phyloP scores from a whole-genome alignment of 1,140 invertebrate genomes.

The Gryllus bimaculatus region DNA sequence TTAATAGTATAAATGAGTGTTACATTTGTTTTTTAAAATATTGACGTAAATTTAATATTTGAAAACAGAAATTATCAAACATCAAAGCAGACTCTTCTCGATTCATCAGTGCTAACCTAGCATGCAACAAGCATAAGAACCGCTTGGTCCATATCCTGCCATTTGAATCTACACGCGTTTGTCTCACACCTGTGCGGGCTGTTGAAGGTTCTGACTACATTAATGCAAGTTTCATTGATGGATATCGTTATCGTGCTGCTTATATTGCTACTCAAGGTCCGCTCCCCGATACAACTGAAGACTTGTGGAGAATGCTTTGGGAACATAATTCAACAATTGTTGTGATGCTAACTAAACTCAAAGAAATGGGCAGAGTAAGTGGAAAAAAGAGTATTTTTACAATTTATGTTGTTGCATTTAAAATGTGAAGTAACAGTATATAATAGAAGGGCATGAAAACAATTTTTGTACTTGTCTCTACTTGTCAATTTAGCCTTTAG shows the following conservation, averaged over 20 bases:
- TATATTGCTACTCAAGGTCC: slow-evolving; percentile 99
- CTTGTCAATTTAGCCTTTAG: no score
- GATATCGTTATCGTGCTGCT: slow-evolving; percentile 79
- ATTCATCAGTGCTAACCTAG: slow-evolving; percentile 91
- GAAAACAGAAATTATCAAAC: slow-evolving; percentile 70
- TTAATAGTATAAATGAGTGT: no score
- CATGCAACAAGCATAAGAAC: slow-evolving; percentile 97
- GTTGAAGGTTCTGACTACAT: slow-evolving; percentile 98
- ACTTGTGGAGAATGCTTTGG: slow-evolving; percentile 99
- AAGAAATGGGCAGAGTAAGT: slow-evolving; percentile 90
- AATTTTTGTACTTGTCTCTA: no score
- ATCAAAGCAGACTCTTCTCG: slow-evolving; percentile 89
- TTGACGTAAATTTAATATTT: not conserved
- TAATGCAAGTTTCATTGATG: slow-evolving; percentile 97
- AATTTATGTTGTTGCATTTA: no score
- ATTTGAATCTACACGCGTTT: slow-evolving; percentile 91
- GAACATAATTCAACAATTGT: slow-evolving; percentile 99
- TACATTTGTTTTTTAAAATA: not conserved
- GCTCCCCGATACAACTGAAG: slow-evolving; percentile 87
- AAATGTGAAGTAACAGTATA: no score
- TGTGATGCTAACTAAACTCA: slow-evolving; percentile 95
- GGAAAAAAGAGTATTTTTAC: no score
- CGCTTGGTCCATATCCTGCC: slow-evolving; percentile 94
- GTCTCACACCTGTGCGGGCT: slow-evolving; percentile 79
- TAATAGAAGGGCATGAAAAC: no score